These are phyloP conservation scores for Glomeris marginata DNA, from an alignment of 2,888 invertebrate genomes.

Conservation along the genomic window DNA sequence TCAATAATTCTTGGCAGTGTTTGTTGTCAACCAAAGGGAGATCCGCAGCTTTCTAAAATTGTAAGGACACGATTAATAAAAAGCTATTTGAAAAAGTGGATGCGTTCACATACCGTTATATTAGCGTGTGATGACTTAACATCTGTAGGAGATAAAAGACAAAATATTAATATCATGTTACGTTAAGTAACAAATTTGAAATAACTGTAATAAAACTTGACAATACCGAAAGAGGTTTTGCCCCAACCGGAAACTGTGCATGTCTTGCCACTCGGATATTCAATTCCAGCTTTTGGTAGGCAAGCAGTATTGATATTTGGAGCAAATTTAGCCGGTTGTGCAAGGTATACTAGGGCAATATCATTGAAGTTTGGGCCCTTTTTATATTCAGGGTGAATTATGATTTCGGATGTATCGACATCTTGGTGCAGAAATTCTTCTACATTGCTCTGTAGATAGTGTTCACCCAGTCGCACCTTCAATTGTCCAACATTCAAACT, in stretches of 20 bases:
- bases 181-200: too few relatives aligned
- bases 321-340: conserved; percentile 41
- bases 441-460: conserved; percentile 59
- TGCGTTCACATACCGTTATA: too few relatives aligned
- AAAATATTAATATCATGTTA: too few relatives aligned
- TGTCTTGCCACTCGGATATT: conserved; percentile 1
- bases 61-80: neutral
- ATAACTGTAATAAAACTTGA: too few relatives aligned
- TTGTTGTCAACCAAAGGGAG: conserved; percentile 64
- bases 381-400: conserved; percentile 25
- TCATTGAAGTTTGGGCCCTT: conserved; percentile 52
- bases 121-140: too few relatives aligned
- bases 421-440: conserved; percentile 58
- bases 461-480: conserved; percentile 56
- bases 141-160: too few relatives aligned
- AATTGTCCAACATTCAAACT: conserved; percentile 24
- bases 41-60: conserved; percentile 50
- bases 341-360: conserved; percentile 51
- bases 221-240: conserved; percentile 50
- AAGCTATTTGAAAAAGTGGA: too few relatives aligned
- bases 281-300: conserved; percentile 39
- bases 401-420: conserved; percentile 36
- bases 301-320: conserved; percentile 56
- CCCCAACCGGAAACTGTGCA: conserved; percentile 65
- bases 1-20: conserved; percentile 66